Evolutionary conservation across 2,888 invertebrate genomes (phyloP).

Genomic region (Agrotis segetum): DNA sequence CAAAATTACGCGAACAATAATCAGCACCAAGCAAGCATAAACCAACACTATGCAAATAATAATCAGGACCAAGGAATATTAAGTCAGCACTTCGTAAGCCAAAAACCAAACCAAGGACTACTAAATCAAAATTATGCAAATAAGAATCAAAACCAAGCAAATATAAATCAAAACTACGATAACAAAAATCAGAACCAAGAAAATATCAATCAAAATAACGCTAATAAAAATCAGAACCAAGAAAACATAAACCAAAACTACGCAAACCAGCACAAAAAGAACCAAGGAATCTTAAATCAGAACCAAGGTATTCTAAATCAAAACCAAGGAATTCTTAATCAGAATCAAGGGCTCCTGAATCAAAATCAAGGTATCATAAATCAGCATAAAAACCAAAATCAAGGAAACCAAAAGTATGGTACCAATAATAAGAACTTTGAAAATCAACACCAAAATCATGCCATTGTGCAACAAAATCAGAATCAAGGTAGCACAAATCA

Average conservation of each 20-base stretch:
- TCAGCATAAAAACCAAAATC: slow-evolving; percentile 19
- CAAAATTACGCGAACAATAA: slow-evolving; percentile 56
- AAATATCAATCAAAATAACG: slow-evolving; percentile 49
- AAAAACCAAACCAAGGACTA: slow-evolving; percentile 49
- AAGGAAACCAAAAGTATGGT: slow-evolving; percentile 23
- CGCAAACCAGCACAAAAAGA: slow-evolving; percentile 42
- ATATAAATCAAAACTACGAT: slow-evolving; percentile 50
- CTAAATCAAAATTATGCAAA: slow-evolving; percentile 33
- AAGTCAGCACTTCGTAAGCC: slow-evolving; percentile 12
- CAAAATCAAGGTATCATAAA: slow-evolving; percentile 29
- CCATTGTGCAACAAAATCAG: slow-evolving; percentile 11
- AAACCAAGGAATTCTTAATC: slow-evolving; percentile 22
- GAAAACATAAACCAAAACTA: slow-evolving; percentile 19
- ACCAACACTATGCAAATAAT: slow-evolving; percentile 34
- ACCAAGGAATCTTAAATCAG: slow-evolving; percentile 6
- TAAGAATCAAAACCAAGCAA: slow-evolving; percentile 51
- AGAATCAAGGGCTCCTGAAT: slow-evolving; percentile 25
- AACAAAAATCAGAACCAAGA: slow-evolving; percentile 60
- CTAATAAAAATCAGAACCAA: slow-evolving; percentile 49
- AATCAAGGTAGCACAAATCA: slow-evolving; percentile 44
- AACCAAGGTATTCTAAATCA: slow-evolving; percentile 13
- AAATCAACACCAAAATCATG: slow-evolving; percentile 20
- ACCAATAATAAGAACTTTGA: slow-evolving; percentile 10
- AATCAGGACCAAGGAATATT: slow-evolving; percentile 34
- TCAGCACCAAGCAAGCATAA: slow-evolving; percentile 5